Conservation (phyloP, 2,888 invertebrate species). For the Drosophila merina region DNA sequence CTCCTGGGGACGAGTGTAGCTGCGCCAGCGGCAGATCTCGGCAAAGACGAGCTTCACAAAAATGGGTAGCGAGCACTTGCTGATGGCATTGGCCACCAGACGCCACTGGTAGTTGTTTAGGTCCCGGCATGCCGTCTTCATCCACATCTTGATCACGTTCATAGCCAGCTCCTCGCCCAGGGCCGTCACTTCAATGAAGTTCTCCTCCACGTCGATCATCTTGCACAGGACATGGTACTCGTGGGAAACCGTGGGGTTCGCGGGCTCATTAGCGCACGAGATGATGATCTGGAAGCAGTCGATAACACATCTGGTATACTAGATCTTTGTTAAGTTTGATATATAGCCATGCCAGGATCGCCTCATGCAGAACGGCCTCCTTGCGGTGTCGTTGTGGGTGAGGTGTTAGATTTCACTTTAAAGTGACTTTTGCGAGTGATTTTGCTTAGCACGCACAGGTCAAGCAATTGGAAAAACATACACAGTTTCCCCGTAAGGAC, state of each 20-base stretch:
- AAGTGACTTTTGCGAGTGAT: conserved; percentile 53
- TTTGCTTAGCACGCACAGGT: conserved; percentile 79
- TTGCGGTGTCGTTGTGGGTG: conserved; percentile 54
- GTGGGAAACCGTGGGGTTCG: conserved; percentile 93
- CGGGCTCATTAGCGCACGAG: conserved; percentile 94
- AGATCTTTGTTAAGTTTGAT: conserved; percentile 7
- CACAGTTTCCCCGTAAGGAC: conserved; percentile 40
- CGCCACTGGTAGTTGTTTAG: conserved; percentile 97
- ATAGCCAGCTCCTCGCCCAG: conserved; percentile 97
- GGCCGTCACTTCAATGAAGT: conserved; percentile 94
- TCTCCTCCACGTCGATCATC: conserved; percentile 95
- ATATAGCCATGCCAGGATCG: conserved; percentile 28
- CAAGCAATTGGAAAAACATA: conserved; percentile 81
- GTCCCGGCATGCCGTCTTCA: conserved; percentile 94
- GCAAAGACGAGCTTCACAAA: conserved; percentile 99
- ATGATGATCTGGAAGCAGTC: conserved; percentile 89
- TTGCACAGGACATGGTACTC: conserved; percentile 93
- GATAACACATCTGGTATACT: conserved; percentile 12
- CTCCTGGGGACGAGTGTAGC: conserved; percentile 96
- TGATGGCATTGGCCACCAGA: conserved; percentile 95
- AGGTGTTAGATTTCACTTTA: conserved; percentile 43
- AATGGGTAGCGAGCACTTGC: conserved; percentile 96
- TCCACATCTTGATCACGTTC: conserved; percentile 95
- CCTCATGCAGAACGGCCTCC: conserved; percentile 71
- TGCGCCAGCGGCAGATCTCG: conserved; percentile 98